phyloP scores from a whole-genome alignment of 2,888 invertebrate genomes.

The Epistrophe eligans region DNA sequence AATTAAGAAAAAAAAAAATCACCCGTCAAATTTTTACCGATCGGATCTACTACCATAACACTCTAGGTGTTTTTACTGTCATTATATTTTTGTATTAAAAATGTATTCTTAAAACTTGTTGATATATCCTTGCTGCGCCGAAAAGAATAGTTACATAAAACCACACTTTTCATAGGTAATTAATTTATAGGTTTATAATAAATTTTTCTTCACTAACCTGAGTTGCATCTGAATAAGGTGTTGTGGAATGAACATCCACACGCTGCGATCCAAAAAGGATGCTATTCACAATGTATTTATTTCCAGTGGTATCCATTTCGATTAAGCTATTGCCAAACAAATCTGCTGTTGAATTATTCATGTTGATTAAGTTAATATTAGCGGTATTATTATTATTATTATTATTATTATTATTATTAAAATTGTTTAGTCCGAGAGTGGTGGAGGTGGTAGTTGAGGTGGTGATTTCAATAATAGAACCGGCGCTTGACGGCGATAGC shows the following conservation, averaged over 20 bases:
- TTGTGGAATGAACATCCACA: constrained; percentile 95
- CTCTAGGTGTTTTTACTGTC: no score
- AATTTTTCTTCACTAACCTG: constrained; percentile 88
- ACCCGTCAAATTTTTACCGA: no score
- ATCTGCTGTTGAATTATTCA: constrained; percentile 65
- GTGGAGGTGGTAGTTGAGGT: constrained; percentile 14
- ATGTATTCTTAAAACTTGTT: no score
- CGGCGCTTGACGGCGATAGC: constrained; percentile 76
- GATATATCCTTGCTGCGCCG: no score
- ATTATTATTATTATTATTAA: constrained; percentile 39
- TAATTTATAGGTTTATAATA: not conserved
- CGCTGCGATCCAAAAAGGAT: constrained; percentile 94
- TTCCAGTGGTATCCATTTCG: constrained; percentile 64
- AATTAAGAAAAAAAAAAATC: no score
- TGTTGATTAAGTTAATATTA: constrained; percentile 64
- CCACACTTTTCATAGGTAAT: no score
- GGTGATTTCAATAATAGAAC: constrained; percentile 59
- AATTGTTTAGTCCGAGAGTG: constrained; percentile 20
- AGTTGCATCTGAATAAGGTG: constrained; percentile 99
- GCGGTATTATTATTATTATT: constrained; percentile 30
- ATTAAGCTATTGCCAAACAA: constrained; percentile 38
- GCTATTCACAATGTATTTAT: constrained; percentile 49
- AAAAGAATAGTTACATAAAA: no score
- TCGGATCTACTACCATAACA: no score
- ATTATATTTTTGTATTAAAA: no score